Conservation (phyloP, 2,888 invertebrate species). For the Scaptodrosophila latifasciaeformis region DNA sequence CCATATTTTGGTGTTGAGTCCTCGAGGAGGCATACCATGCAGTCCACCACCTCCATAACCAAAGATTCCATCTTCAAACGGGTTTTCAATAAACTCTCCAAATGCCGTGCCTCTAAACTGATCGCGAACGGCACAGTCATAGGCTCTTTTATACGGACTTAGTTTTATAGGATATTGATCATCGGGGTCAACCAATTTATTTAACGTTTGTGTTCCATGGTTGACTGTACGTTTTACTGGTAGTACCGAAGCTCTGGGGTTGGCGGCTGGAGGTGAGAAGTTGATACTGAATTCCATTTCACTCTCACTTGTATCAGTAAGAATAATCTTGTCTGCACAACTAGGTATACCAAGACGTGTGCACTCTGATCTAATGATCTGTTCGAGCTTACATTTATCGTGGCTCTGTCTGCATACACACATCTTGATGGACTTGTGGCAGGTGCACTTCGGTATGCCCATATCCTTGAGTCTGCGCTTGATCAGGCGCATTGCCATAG, state of each 20-base stretch:
- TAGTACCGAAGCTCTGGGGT: conserved; percentile 77
- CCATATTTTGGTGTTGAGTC: conserved; percentile 9
- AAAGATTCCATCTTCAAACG: conserved; percentile 49
- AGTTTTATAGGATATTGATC: conserved; percentile 46
- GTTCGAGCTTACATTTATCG: conserved; percentile 75
- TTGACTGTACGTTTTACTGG: conserved; percentile 76
- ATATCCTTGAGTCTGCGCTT: conserved; percentile 77
- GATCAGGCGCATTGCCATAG: conserved; percentile 76
- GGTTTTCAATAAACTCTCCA: conserved; percentile 27
- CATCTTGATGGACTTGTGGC: conserved; percentile 75
- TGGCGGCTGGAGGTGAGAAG: conserved; percentile 81
- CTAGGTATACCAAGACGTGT: conserved; percentile 40
- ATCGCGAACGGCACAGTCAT: conserved; percentile 60
- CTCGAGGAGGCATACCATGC: conserved; percentile 25
- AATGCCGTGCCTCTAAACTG: conserved; percentile 41
- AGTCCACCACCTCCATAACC: conserved; percentile 42
- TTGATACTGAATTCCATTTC: conserved; percentile 82
- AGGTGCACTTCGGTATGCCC: conserved; percentile 77
- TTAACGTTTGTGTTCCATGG: conserved; percentile 79
- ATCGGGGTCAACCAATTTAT: conserved; percentile 72
- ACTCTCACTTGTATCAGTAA: conserved; percentile 72
- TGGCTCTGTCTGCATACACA: conserved; percentile 64
- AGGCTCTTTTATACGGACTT: conserved; percentile 53
- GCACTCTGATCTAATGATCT: conserved; percentile 76
- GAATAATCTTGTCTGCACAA: conserved; percentile 55